Evolutionary conservation across 2,888 invertebrate genomes (phyloP).

Genomic region (Diarsia rubi): DNA sequence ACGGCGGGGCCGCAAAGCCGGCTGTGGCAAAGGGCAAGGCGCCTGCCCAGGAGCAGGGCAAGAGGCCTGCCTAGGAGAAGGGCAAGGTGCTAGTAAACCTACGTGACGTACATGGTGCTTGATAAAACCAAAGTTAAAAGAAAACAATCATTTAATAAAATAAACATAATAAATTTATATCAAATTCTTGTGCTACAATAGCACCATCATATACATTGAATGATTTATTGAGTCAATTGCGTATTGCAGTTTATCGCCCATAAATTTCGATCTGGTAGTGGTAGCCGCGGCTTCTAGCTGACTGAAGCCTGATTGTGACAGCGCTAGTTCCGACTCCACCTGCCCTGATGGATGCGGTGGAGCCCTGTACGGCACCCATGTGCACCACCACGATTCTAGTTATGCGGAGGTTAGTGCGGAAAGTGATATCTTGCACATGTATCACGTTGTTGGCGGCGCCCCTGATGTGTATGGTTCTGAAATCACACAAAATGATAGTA

Average conservation of each 20-base stretch:
- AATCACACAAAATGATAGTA: not conserved
- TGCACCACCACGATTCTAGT: constrained; percentile 24
- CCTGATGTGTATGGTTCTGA: constrained; percentile 4
- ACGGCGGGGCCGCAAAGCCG: too few relatives aligned
- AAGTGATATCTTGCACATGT: not conserved
- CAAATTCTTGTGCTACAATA: not conserved
- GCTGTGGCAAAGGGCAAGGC: too few relatives aligned
- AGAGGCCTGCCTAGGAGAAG: too few relatives aligned
- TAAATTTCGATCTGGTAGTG: constrained; percentile 27
- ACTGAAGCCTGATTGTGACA: constrained; percentile 36
- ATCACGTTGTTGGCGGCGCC: not conserved
- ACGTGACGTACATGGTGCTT: not conserved
- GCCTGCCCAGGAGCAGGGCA: too few relatives aligned
- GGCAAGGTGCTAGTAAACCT: not conserved
- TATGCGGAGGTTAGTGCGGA: constrained; percentile 19
- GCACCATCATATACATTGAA: not conserved
- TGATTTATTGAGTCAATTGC: not conserved
- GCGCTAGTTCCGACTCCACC: constrained; percentile 29
- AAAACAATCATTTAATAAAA: not conserved
- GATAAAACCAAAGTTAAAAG: not conserved
- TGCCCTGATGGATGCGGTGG: constrained; percentile 13
- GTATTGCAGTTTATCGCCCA: not conserved
- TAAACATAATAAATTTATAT: not conserved
- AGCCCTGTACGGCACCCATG: constrained; percentile 16
- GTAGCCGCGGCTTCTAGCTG: constrained; percentile 34